Conservation (phyloP, 1,140 invertebrate genomes). For the Drosophila arawakana region DNA sequence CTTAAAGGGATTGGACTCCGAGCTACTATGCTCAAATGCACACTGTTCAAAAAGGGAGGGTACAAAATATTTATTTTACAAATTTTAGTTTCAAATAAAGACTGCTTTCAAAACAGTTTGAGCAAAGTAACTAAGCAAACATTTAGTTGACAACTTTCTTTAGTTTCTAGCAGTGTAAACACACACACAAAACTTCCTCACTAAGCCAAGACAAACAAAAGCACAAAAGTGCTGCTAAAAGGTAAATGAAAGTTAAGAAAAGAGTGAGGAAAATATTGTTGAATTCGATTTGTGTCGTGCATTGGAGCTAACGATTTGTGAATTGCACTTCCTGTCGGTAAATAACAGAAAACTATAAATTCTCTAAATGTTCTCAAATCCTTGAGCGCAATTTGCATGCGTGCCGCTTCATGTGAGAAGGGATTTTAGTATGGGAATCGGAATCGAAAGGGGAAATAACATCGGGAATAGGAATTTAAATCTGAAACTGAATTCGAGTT, state of each 20-base stretch:
- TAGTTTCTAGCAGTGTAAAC: background rate
- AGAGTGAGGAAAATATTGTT: background rate
- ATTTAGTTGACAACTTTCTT: no score
- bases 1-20: conserved; percentile 22
- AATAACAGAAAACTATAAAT: conserved; percentile 80
- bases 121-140: no score
- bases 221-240: conserved; percentile 34
- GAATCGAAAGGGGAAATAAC: conserved; percentile 3
- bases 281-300: conserved; percentile 55
- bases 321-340: conserved; percentile 82
- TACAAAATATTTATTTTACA: no score
- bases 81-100: no score
- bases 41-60: conserved; percentile 2
- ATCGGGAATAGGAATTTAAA: conserved; percentile 22
- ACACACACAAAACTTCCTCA: background rate
- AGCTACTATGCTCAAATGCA: conserved; percentile 39
- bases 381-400: conserved; percentile 72
- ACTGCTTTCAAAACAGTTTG: no score
- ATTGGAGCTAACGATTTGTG: conserved; percentile 78
- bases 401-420: conserved; percentile 45
- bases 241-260: conserved; percentile 5
- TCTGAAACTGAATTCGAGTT: conserved; percentile 17
- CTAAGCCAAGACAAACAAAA: conserved; percentile 41
- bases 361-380: conserved; percentile 52
- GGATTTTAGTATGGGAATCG: background rate